Evolutionary conservation across 2,888 invertebrate genomes (phyloP).

Genomic region (Lithophane leautieri): DNA sequence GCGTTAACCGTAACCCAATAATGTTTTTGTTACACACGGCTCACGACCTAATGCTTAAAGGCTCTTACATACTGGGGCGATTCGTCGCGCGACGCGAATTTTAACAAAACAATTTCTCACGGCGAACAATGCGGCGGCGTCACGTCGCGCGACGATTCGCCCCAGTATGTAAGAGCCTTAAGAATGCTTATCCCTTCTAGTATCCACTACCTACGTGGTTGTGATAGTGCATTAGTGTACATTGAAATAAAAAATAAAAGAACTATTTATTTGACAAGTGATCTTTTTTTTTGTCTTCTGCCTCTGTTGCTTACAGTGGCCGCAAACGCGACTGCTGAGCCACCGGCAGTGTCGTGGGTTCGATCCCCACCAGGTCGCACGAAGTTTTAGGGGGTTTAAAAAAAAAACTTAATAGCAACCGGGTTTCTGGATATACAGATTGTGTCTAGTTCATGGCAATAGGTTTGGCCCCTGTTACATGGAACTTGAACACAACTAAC

Average conservation of each 20-base stretch:
- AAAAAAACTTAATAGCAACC: no score
- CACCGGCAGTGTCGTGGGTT: neutral
- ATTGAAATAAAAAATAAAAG: neutral
- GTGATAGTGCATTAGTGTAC: neutral
- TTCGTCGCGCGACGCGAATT: no score
- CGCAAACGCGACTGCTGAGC: neutral
- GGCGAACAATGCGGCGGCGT: no score
- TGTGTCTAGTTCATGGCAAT: neutral
- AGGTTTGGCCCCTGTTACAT: neutral
- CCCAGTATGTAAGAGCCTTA: no score
- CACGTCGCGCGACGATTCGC: no score
- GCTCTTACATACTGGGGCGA: no score
- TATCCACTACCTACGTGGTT: neutral
- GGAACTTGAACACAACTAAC: neutral
- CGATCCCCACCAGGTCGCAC: neutral
- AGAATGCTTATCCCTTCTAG: neutral
- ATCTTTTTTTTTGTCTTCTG: neutral
- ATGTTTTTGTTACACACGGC: neutral
- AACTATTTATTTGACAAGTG: neutral
- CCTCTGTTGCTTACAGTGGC: neutral
- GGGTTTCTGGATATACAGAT: neutral
- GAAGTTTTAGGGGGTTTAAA: neutral
- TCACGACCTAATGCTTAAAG: slow-evolving; percentile 2
- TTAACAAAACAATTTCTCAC: no score
- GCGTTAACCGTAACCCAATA: slow-evolving; percentile 3